phyloP scores from a whole-genome alignment of 2,113 vertebrate species.

The Anhinga rufa region DNA sequence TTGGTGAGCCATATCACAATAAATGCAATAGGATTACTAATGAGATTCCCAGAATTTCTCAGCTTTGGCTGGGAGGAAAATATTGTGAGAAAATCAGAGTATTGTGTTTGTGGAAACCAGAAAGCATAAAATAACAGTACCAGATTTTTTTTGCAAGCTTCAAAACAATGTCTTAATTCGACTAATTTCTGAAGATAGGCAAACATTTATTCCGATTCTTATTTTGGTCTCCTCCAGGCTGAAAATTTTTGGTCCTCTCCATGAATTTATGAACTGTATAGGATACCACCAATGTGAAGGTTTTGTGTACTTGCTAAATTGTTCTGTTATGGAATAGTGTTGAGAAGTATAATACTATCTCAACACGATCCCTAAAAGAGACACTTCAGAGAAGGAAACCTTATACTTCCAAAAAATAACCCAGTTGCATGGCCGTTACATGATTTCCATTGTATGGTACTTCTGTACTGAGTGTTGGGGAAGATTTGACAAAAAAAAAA shows the following conservation, averaged over 20 bases:
- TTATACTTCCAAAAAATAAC: not conserved
- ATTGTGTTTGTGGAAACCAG: constrained; percentile 35
- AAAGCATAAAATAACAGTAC: constrained; percentile 27
- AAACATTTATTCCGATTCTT: not conserved
- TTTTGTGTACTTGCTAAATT: not conserved
- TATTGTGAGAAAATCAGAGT: constrained; percentile 31
- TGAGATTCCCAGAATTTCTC: constrained; percentile 49
- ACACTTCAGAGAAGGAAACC: not conserved
- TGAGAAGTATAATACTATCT: not conserved
- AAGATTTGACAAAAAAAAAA: not conserved
- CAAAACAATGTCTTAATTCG: constrained; percentile 2
- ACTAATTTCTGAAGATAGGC: not conserved
- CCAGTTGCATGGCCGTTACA: not conserved
- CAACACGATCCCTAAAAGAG: not conserved
- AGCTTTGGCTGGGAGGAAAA: constrained; percentile 18
- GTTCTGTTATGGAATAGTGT: not conserved
- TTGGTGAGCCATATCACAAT: constrained; percentile 23
- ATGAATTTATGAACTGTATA: not conserved
- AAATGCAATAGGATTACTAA: constrained; percentile 28
- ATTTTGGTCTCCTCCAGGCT: not conserved
- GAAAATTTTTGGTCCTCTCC: not conserved
- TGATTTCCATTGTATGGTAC: not conserved
- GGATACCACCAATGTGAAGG: not conserved
- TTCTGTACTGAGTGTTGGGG: not conserved
- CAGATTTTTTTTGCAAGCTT: not conserved